Percentiles rank a stretch among this genome's conserved stretches.
These are phyloP conservation scores for Indicator maculatus DNA, from an alignment of 2,113 vertebrate genomes.

Conservation along the genomic window DNA sequence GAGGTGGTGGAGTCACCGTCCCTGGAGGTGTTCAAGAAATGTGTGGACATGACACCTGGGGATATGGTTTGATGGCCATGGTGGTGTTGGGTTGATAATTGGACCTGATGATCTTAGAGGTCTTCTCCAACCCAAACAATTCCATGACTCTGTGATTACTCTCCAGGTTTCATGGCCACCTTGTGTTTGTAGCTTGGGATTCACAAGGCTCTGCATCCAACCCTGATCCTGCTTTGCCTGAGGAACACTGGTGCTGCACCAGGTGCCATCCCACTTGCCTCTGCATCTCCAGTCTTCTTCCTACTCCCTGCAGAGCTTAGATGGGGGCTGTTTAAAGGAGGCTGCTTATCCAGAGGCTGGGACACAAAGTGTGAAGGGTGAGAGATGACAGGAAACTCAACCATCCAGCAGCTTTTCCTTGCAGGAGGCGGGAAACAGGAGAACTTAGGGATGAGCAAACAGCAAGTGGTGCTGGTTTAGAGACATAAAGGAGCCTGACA, in stretches of 20 bases:
- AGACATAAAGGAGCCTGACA: background rate
- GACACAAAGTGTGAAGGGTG: background rate
- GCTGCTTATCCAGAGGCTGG: background rate
- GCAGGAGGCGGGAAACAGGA: fast-evolving
- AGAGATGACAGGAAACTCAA: background rate
- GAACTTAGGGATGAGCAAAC: background rate
- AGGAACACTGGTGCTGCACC: background rate
- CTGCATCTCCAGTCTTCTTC: no score
- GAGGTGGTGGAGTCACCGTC: no score
- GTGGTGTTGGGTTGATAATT: no score
- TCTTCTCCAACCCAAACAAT: no score
- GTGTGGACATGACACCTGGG: no score
- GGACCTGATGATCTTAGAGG: no score
- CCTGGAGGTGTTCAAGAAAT: no score
- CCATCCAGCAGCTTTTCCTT: background rate
- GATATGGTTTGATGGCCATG: no score
- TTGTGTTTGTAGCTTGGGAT: background rate
- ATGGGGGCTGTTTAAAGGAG: constrained; percentile 12
- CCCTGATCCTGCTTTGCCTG: background rate
- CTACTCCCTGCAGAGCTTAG: no score
- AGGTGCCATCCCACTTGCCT: background rate
- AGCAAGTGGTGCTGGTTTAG: background rate
- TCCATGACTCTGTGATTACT: no score
- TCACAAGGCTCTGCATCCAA: background rate
- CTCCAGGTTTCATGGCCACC: background rate